Evolutionary conservation across 2,888 invertebrate genomes (phyloP).

Genomic region (Cheilosia variabilis): DNA sequence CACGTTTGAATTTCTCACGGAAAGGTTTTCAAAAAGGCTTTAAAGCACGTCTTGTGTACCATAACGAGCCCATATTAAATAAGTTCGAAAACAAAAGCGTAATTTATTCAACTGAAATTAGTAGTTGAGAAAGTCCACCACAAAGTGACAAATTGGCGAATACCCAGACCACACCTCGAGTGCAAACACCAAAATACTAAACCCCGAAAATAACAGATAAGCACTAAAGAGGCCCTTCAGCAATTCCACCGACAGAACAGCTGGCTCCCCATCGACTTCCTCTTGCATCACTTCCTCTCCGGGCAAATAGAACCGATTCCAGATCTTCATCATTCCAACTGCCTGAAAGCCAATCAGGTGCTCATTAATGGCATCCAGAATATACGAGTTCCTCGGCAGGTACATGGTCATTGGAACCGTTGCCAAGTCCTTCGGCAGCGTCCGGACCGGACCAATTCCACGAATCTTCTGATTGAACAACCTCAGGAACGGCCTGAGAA

Average conservation of each 20-base stretch:
- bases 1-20: too few species aligned
- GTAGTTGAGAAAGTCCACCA: constrained; percentile 77
- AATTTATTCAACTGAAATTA: constrained; percentile 29
- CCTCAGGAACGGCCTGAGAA: constrained; percentile 69
- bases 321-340: constrained; percentile 77
- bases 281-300: constrained; percentile 34
- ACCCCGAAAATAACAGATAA: constrained; percentile 71
- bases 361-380: constrained; percentile 76
- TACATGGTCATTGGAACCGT: constrained; percentile 79
- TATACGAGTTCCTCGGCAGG: constrained; percentile 79
- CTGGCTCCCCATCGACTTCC: constrained; percentile 72
- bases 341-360: constrained; percentile 79
- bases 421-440: constrained; percentile 77
- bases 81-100: not conserved
- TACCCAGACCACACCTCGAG: constrained; percentile 77
- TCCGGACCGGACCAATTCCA: constrained; percentile 43
- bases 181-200: constrained; percentile 77
- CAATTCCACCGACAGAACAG: constrained; percentile 76
- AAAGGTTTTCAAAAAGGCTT: too few species aligned
- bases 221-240: constrained; percentile 78
- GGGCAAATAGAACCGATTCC: constrained; percentile 76
- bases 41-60: too few species aligned
- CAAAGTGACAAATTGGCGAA: constrained; percentile 60
- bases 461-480: constrained; percentile 76
- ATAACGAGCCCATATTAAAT: too few species aligned